Evolutionary conservation across 1,140 invertebrate genomes (phyloP), one percentile per base, ranked within the genome.

Genomic region (Drosophila chauvacae): DNA sequence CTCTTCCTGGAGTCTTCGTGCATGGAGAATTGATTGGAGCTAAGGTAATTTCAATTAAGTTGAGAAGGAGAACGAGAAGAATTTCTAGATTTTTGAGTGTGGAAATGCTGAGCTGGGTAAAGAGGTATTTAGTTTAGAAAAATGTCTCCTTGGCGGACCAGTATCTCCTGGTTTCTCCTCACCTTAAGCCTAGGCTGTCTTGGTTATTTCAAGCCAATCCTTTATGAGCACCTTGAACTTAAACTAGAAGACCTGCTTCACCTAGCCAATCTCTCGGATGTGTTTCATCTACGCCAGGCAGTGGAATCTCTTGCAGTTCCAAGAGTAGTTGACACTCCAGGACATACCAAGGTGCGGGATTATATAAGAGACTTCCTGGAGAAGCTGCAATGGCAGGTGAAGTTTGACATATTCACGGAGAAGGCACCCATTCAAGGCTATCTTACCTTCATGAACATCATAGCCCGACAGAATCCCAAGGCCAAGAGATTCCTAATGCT

Each of bases 361-460:
- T 97, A 95, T 82, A 96, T 98, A 28, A 93, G 93, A 1, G 93
- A 93, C 4, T 23, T 26, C 26, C 47, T 61, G 92, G 94, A 37
- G 94, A 84, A 93, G 16, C 87, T 97, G 2, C 94, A 94, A 2
- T 98, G 97, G 97, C 91, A 94, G 14, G 94, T 98, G 2, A 95
- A 97, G 72, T 93, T 95, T 18, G 95, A 98, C 90, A 82, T 87
- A 23, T 98, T 98, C 91, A 80, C 93, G 2, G 95, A 95, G 13
- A 71, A 92, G 0, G 97, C 97, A 0, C 97, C 97, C 5, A 93
- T 93, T 7, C 94, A 95, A 84, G 97, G 97, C 2, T 86, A 72
- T 13, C 93, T 97, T 23, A 94, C 94, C 35, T 98, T 98, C 90
- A 95, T 95, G 48, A 98, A 98, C 91, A 96, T 99, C 50, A 95